Evolutionary conservation across 2,888 invertebrate genomes (phyloP).

Genomic region (Tenthredo notha): DNA sequence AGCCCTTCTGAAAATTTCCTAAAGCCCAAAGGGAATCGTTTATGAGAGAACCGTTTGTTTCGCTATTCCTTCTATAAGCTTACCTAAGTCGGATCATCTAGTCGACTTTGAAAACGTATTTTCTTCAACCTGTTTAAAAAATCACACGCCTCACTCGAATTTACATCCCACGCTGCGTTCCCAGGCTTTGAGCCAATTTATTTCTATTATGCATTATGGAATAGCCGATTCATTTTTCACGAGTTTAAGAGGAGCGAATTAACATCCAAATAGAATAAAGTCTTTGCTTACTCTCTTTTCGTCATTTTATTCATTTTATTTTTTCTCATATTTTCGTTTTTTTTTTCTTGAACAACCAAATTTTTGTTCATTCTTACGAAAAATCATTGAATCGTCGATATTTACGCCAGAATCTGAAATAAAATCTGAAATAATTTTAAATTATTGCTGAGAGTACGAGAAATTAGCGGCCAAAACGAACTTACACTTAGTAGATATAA

Average conservation of each 20-base stretch:
- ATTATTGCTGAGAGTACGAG: no score
- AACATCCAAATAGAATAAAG: conserved; percentile 21
- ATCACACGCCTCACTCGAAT: conserved; percentile 25
- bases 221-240: conserved; percentile 36
- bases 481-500: no score
- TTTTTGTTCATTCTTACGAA: no score
- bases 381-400: no score
- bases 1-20: conserved; percentile 32
- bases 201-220: conserved; percentile 43
- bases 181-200: conserved; percentile 39
- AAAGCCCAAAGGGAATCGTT: conserved; percentile 47
- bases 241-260: conserved; percentile 26
- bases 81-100: conserved; percentile 40
- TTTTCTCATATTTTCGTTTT: neutral
- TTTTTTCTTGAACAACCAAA: neutral
- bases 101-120: conserved; percentile 33
- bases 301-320: neutral
- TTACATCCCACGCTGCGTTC: conserved; percentile 8
- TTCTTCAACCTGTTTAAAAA: conserved; percentile 46
- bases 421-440: no score
- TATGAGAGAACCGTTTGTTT: conserved; percentile 60
- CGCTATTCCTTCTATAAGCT: conserved; percentile 63
- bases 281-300: neutral
- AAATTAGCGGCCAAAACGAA: no score
- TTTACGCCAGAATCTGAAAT: no score